Percentiles rank a stretch among this genome's conserved stretches.
phyloP scores from a whole-genome alignment of 2,888 invertebrate species.

The Amitus sp. region DNA sequence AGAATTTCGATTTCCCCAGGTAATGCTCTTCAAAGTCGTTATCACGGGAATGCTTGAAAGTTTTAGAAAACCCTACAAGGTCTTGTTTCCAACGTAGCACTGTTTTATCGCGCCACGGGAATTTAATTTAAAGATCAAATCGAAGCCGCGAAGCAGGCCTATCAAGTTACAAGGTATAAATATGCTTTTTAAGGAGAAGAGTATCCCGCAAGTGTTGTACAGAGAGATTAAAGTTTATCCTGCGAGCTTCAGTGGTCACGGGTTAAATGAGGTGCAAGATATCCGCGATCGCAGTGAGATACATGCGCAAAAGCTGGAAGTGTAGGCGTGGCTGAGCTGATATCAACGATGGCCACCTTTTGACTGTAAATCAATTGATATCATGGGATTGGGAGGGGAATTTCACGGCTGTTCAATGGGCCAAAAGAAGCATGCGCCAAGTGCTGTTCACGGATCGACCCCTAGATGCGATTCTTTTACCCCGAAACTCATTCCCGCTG shows the following conservation, averaged over 20 bases:
- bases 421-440: conserved; percentile 57
- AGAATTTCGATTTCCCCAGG: too few species aligned
- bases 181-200: conserved; percentile 26
- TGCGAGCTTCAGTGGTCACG: conserved; percentile 39
- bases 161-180: conserved; percentile 31
- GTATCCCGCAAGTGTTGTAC: conserved; percentile 28
- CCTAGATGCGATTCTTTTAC: conserved; percentile 55
- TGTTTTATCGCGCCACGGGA: conserved; percentile 17
- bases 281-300: conserved; percentile 37
- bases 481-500: conserved; percentile 28
- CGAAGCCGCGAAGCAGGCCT: conserved; percentile 9
- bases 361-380: conserved; percentile 66
- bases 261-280: conserved; percentile 45
- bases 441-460: conserved; percentile 56
- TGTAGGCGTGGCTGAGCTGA: conserved; percentile 62
- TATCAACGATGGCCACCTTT: conserved; percentile 66
- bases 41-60: too few species aligned
- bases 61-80: not conserved
- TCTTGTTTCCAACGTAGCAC: conserved; percentile 3
- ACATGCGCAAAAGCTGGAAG: conserved; percentile 32
- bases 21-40: too few species aligned
- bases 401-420: conserved; percentile 43
- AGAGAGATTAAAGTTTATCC: conserved; percentile 44
- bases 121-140: conserved; percentile 30
- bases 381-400: conserved; percentile 51